Evolutionary conservation across 2,113 vertebrate species (phyloP).

Genomic region (Phodopus roborovskii): DNA sequence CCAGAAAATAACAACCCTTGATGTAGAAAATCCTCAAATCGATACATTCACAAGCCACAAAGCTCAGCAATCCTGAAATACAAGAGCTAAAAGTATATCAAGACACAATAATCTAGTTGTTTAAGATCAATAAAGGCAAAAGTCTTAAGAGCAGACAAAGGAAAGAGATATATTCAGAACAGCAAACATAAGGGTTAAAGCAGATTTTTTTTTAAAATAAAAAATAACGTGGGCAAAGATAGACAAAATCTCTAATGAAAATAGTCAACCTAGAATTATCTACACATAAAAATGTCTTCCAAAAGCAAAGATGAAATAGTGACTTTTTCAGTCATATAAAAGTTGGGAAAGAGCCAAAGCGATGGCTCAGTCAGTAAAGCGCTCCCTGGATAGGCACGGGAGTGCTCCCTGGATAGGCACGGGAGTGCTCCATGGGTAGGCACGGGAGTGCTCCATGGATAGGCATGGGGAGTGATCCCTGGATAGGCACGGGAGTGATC

Average conservation of each 20-base stretch:
- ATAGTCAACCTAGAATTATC: constrained; percentile 42
- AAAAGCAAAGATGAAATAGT: constrained; percentile 46
- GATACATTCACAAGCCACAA: not conserved
- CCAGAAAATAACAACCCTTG: constrained; percentile 26
- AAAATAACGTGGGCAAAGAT: constrained; percentile 14
- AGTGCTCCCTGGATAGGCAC: too few species aligned
- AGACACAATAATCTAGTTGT: constrained; percentile 12
- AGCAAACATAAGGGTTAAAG: not conserved
- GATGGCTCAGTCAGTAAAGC: not conserved
- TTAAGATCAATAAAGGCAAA: constrained; percentile 9
- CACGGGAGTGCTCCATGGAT: too few species aligned
- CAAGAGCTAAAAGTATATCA: constrained; percentile 27
- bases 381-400: too few species aligned
- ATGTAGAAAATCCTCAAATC: not conserved
- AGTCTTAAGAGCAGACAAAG: constrained; percentile 30
- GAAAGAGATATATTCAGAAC: constrained; percentile 46
- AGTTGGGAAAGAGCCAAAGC: not conserved
- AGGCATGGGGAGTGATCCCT: too few species aligned
- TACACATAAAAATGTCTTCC: constrained; percentile 42
- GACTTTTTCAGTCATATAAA: not conserved
- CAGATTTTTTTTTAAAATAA: not conserved
- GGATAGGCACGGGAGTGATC: too few species aligned
- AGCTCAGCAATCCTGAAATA: constrained; percentile 44
- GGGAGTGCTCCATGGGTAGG: too few species aligned
- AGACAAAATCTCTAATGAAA: not conserved